Evolutionary conservation across 2,888 invertebrate species (phyloP), one percentile per base, ranked within the genome.

Genomic region (Labia minor): DNA sequence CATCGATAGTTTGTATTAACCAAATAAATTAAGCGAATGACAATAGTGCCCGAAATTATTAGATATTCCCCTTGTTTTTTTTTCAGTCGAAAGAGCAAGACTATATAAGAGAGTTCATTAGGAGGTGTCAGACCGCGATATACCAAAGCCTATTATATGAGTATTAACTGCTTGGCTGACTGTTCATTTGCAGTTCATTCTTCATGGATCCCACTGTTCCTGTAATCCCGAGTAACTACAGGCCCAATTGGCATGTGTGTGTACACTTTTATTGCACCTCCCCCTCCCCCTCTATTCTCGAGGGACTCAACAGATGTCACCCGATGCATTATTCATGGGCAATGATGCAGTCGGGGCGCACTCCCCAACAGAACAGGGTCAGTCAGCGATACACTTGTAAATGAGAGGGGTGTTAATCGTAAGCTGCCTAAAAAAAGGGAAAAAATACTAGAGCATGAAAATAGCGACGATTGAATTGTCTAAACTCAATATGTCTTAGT

Each of bases 301-400:
- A 65, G 67, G 65, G 69, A 65, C 65, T 61, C 67, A 69, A 66
- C 69, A 69, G 69, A 69, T 69, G 69, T 69, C 69, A 69, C 69
- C 65, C 69, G 8, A 49, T 49, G 49, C 49, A 49, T 49, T 49
- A 49, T 49, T 49, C 49, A 49, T 49, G 49, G 49, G 49, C 49
- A 49, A 49, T 49, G 49, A 49, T 49, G 49, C 49, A 49, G 49
- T 14, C 49, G n/a, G 26, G 26, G 26, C 14, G 16, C 16, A 16
- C 49, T 8, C 49, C 49, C 49, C 49, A n/a, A n/a, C n/a, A n/a
- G 6, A 16, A n/a, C 49, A 49, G 49, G 49, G 49, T 49, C 49
- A 49, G 49, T 49, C 49, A 49, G n/a, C 49, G 49, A 49, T 49
- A 49, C 49, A 49, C 49, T 49, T 49, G 49, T 49, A 49, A 49